Evolutionary conservation across 2,113 vertebrate genomes (phyloP).

Genomic region (Ammodytes dubius): DNA sequence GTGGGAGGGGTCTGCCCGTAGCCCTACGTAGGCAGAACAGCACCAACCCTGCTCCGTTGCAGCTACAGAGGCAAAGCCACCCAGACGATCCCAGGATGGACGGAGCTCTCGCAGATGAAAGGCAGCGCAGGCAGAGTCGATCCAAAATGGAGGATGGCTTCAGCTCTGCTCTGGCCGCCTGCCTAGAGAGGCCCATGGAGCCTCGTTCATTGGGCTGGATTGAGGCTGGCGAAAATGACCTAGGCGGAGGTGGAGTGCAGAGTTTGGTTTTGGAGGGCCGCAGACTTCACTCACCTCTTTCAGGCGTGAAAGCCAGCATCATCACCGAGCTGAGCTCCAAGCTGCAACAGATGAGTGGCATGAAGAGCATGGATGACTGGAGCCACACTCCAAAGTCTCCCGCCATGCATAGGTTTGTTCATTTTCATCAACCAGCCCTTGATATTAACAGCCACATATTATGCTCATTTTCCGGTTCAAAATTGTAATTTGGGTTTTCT

Average conservation of each 20-base stretch:
- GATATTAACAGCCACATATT: not conserved
- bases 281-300: conserved; percentile 84
- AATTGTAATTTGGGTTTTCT: too few relatives aligned
- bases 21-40: conserved; percentile 81
- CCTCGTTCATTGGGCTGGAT: conserved; percentile 68
- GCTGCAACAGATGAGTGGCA: conserved; percentile 91
- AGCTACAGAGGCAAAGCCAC: conserved; percentile 73
- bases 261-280: conserved; percentile 77
- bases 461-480: too few relatives aligned
- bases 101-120: conserved; percentile 57
- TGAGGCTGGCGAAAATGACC: conserved; percentile 66
- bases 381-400: conserved; percentile 80
- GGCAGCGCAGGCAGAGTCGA: conserved; percentile 52
- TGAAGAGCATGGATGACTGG: conserved; percentile 85
- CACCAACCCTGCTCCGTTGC: conserved; percentile 77
- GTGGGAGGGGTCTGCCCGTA: conserved; percentile 65
- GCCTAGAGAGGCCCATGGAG: conserved; percentile 79
- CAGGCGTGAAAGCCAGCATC: conserved; percentile 92
- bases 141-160: conserved; percentile 76
- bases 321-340: conserved; percentile 95
- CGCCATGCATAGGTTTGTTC: conserved; percentile 78
- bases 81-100: conserved; percentile 70
- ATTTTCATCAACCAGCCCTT: not conserved
- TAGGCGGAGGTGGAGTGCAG: conserved; percentile 51
- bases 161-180: conserved; percentile 74